Percentiles rank a stretch among this genome's conserved stretches.
Evolutionary conservation across 2,888 invertebrate genomes (phyloP).

Genomic region (Erannis defoliaria): DNA sequence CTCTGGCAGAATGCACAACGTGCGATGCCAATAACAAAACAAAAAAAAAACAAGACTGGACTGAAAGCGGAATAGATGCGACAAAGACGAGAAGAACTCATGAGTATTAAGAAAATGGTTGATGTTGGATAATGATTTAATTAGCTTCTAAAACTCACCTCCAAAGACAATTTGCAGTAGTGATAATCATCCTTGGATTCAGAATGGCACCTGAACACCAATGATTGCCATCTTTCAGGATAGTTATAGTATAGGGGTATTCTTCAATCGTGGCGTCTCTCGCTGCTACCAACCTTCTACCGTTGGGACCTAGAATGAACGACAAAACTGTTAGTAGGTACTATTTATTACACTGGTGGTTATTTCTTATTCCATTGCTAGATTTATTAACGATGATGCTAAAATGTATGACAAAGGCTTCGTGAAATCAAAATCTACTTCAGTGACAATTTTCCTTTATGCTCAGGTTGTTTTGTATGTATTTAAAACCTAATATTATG

Average conservation of each 20-base stretch:
- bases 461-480: not conserved
- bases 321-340: conserved; percentile 5
- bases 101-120: not conserved
- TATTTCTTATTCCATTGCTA: not conserved
- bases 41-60: too few species aligned
- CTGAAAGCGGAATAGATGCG: too few species aligned
- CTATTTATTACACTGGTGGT: not conserved
- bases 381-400: too few species aligned
- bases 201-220: conserved; percentile 79
- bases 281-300: conserved; percentile 68
- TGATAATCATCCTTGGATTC: conserved; percentile 71
- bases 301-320: conserved; percentile 42
- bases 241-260: conserved; percentile 77
- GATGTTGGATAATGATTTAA: not conserved
- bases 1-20: too few species aligned
- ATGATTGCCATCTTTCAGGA: conserved; percentile 70
- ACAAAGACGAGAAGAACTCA: too few species aligned
- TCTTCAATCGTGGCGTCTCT: conserved; percentile 70
- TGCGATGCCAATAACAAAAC: too few species aligned
- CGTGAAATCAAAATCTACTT: not conserved
- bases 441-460: not conserved
- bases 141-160: conserved; percentile 62
- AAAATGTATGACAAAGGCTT: not conserved
- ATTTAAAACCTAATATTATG: not conserved
- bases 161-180: conserved; percentile 81